Evolutionary conservation across 2,113 vertebrate genomes (phyloP).

Genomic region (Ceyx melanurus): DNA sequence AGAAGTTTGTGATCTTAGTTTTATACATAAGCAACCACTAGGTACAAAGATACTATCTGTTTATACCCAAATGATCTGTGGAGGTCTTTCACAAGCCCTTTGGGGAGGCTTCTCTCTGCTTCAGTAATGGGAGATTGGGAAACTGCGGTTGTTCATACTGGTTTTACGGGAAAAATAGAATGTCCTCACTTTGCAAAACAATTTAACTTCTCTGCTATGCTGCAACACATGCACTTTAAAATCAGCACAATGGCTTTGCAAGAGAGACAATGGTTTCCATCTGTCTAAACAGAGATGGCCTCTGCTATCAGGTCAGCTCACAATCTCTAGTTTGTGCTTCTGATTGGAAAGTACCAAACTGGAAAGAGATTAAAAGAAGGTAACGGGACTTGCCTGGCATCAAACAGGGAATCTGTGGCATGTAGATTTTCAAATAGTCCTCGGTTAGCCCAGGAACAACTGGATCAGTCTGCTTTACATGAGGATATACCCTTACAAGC

Average conservation of each 20-base stretch:
- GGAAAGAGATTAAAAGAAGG: neutral
- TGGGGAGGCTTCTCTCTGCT: slow-evolving; percentile 43
- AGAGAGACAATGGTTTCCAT: slow-evolving; percentile 62
- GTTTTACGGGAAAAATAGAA: slow-evolving; percentile 57
- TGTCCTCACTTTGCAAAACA: slow-evolving; percentile 58
- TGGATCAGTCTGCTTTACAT: neutral
- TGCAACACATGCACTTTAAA: slow-evolving; percentile 50
- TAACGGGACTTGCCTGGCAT: neutral
- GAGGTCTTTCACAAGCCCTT: slow-evolving; percentile 63
- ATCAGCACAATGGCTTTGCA: slow-evolving; percentile 49
- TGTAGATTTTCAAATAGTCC: neutral
- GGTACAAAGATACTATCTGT: slow-evolving; percentile 64
- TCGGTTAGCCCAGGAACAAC: neutral
- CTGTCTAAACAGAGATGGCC: slow-evolving; percentile 59
- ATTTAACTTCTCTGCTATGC: slow-evolving; percentile 32
- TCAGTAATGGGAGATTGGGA: slow-evolving; percentile 56
- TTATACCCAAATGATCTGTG: slow-evolving; percentile 44
- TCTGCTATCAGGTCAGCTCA: slow-evolving; percentile 35
- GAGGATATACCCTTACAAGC: neutral
- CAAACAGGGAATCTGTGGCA: neutral
- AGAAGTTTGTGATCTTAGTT: slow-evolving; percentile 27
- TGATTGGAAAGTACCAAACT: slow-evolving; percentile 15
- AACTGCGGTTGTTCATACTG: slow-evolving; percentile 47
- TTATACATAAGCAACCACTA: slow-evolving; percentile 48
- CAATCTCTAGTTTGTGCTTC: neutral